Conservation (phyloP, 1,140 invertebrate species). For the Platorchestia sp. region DNA sequence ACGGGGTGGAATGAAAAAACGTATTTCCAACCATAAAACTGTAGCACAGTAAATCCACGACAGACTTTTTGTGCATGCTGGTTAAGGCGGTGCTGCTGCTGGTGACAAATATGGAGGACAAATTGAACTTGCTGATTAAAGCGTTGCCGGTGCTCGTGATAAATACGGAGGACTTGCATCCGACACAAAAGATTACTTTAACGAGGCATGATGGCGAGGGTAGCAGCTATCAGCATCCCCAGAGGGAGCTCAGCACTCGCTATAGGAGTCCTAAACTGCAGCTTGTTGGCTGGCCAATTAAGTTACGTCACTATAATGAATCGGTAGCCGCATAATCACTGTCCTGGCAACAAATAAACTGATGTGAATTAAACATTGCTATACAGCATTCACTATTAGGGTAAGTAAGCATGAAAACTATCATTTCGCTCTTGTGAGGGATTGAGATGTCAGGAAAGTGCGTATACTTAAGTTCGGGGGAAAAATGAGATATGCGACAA, state of each 20-base stretch:
- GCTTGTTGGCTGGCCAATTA: not conserved
- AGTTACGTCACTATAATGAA: not conserved
- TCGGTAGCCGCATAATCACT: not conserved
- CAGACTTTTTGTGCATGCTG: too few relatives aligned
- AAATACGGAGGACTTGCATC: not conserved
- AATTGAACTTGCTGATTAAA: too few relatives aligned
- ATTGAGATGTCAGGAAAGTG: not conserved
- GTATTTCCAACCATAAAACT: too few relatives aligned
- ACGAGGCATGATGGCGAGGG: not conserved
- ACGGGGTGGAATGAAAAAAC: not conserved
- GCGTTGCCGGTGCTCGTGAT: not conserved
- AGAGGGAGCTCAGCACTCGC: not conserved
- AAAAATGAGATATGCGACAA: not conserved
- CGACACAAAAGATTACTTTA: not conserved
- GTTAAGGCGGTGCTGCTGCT: too few relatives aligned
- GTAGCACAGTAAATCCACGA: too few relatives aligned
- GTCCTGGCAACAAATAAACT: not conserved
- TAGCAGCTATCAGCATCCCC: not conserved
- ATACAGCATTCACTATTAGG: not conserved
- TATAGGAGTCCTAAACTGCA: not conserved
- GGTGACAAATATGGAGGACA: too few relatives aligned
- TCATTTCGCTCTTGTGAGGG: not conserved
- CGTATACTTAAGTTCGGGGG: not conserved
- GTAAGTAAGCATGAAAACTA: not conserved
- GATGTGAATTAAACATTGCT: not conserved